Evolutionary conservation across 2,888 invertebrate species (phyloP), one percentile per base, ranked within the genome.

Genomic region (Folsomia candida): DNA sequence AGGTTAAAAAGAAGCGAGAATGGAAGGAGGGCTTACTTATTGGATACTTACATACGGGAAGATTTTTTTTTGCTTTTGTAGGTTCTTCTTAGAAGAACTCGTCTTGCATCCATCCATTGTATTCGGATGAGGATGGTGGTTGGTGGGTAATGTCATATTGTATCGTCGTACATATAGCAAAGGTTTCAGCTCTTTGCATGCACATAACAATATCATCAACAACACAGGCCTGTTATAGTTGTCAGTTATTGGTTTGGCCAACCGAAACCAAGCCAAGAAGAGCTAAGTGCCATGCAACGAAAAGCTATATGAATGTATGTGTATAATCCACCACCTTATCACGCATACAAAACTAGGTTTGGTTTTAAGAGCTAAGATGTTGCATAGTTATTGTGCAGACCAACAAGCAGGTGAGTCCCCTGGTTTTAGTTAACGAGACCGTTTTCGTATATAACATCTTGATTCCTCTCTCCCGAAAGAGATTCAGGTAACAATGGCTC

Each of bases 1-100:
- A 64, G 64, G 64, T 64, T 64, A 64, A 64, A 64, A 64, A 64
- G 64, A 37, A 47, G 51, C 51, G 28, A 24, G 59, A 59, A 25
- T 59, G 28, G 26, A 28, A 9, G 29, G 28, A 64, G 64, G 37
- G 37, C 37, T 37, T 37, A 37, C 37, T 37, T 37, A 37, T 14
- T 9, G 37, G 6, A 9, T 14, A 37, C 37, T 37, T 37, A 9
- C 37, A 37, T 37, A 37, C 37, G 37, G 37, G 37, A 37, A 37
- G 37, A 37, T 9, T 4, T 37, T 37, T n/a, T n/a, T 37, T 37
- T 37, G 14, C 37, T 37, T 37, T 37, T 4, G 37, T 37, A 9
- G 37, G 37, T 37, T 37, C 37, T 37, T 37, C 37, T 37, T 9
- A 37, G 37, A 37, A 37, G 37, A 37, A 37, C 37, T 37, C 37